phyloP scores from a whole-genome alignment of 2,888 invertebrate genomes.

The Callosobruchus maculatus region DNA sequence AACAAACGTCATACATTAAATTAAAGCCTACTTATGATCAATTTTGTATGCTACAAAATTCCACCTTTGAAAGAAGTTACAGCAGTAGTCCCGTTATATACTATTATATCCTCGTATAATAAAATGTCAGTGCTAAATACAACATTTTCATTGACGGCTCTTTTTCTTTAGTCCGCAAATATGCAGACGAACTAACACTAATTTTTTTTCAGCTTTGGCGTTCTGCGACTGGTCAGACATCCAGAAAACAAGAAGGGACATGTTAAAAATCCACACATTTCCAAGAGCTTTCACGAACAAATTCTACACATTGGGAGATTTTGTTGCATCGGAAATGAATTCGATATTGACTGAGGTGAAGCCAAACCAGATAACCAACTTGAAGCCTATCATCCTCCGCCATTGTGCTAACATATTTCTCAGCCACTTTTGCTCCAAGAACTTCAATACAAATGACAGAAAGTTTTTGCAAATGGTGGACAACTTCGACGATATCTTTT shows the following conservation, averaged over 20 bases:
- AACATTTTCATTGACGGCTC: no score
- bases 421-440: conserved; percentile 58
- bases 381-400: conserved; percentile 52
- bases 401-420: conserved; percentile 61
- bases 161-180: no score
- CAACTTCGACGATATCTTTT: conserved; percentile 63
- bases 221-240: conserved; percentile 66
- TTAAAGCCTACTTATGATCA: no score
- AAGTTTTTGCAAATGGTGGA: conserved; percentile 52
- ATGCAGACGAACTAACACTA: background rate
- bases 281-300: conserved; percentile 56
- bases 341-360: conserved; percentile 29
- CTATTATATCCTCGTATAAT: no score
- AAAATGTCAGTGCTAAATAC: no score
- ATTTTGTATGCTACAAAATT: no score
- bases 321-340: conserved; percentile 49
- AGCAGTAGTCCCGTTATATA: no score
- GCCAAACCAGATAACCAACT: conserved; percentile 25
- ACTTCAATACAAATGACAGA: conserved; percentile 48
- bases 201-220: conserved; percentile 55
- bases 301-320: conserved; percentile 52
- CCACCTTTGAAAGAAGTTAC: no score
- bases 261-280: conserved; percentile 57
- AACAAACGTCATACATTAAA: no score
- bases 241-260: conserved; percentile 59